These are phyloP conservation scores for Pomacea maculata DNA, from an alignment of 1,140 invertebrate species.

Conservation along the genomic window DNA sequence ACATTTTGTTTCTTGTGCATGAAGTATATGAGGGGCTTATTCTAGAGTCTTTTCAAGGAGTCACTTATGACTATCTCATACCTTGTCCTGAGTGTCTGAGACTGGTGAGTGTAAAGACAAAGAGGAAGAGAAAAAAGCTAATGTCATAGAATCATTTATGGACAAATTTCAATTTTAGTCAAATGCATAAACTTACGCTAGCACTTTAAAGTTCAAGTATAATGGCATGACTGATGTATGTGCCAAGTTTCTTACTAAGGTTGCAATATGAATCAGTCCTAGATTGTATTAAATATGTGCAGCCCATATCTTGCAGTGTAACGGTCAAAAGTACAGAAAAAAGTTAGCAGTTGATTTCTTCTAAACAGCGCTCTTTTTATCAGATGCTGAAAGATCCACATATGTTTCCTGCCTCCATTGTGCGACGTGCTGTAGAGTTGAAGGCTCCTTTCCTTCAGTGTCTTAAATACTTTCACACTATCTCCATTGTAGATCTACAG, in stretches of 20 bases:
- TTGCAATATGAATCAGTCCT: too few relatives aligned
- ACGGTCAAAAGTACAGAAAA: too few relatives aligned
- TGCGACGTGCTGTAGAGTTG: conserved; percentile 57
- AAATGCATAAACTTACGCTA: too few relatives aligned
- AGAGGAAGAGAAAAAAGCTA: neutral
- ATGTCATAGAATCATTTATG: too few relatives aligned
- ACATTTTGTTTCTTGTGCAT: conserved; percentile 62
- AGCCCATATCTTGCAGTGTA: too few relatives aligned
- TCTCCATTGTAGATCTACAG: conserved; percentile 58
- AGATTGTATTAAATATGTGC: too few relatives aligned
- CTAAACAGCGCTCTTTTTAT: conserved; percentile 22
- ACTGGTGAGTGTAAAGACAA: conserved; percentile 28
- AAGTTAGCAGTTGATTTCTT: neutral
- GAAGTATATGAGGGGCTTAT: conserved; percentile 63
- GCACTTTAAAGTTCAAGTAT: too few relatives aligned
- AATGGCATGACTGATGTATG: too few relatives aligned
- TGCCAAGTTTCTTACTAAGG: too few relatives aligned
- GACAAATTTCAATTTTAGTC: too few relatives aligned
- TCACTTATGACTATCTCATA: conserved; percentile 59
- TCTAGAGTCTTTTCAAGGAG: conserved; percentile 61
- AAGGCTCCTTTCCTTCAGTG: conserved; percentile 64
- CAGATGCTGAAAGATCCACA: conserved; percentile 55
- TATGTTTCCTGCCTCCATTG: conserved; percentile 59
- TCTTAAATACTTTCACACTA: conserved; percentile 61
- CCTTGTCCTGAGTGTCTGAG: conserved; percentile 62